Percentiles rank a stretch among this genome's conserved stretches.
These are phyloP conservation scores for Elaeidobius kamerunicus DNA, from an alignment of 2,888 invertebrate genomes.

Conservation along the genomic window DNA sequence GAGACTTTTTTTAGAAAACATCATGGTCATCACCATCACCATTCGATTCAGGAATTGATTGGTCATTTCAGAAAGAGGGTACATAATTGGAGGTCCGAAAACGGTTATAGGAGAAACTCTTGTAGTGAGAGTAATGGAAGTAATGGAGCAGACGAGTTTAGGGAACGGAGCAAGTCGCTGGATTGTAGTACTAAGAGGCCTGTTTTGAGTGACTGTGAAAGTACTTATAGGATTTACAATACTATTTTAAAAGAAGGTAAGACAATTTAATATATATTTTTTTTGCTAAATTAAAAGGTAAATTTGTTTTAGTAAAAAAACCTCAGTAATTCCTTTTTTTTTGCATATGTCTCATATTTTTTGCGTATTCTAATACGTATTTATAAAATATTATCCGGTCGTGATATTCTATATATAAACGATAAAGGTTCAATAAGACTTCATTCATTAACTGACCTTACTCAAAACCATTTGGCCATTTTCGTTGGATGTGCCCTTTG, in stretches of 20 bases:
- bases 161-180: slow-evolving; percentile 74
- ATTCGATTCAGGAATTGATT: slow-evolving; percentile 75
- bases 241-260: slow-evolving; percentile 72
- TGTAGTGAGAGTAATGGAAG: slow-evolving; percentile 55
- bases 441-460: too few relatives aligned
- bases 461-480: too few relatives aligned
- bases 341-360: too few relatives aligned
- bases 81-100: slow-evolving; percentile 64
- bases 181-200: slow-evolving; percentile 58
- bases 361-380: too few relatives aligned
- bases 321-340: too few relatives aligned
- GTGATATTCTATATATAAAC: too few relatives aligned
- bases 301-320: too few relatives aligned
- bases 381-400: too few relatives aligned
- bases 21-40: slow-evolving; percentile 52
- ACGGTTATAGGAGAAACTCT: slow-evolving; percentile 42
- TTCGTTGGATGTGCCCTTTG: too few relatives aligned
- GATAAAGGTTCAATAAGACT: too few relatives aligned
- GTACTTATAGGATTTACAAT: slow-evolving; percentile 79
- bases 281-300: too few relatives aligned
- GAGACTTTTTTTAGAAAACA: slow-evolving; percentile 32
- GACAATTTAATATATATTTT: too few relatives aligned
- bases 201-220: slow-evolving; percentile 74
- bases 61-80: slow-evolving; percentile 73
- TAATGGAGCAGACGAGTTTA: slow-evolving; percentile 55